These are phyloP conservation scores for Hippocampus zosterae DNA, from an alignment of 2,113 vertebrate genomes.

Conservation along the genomic window DNA sequence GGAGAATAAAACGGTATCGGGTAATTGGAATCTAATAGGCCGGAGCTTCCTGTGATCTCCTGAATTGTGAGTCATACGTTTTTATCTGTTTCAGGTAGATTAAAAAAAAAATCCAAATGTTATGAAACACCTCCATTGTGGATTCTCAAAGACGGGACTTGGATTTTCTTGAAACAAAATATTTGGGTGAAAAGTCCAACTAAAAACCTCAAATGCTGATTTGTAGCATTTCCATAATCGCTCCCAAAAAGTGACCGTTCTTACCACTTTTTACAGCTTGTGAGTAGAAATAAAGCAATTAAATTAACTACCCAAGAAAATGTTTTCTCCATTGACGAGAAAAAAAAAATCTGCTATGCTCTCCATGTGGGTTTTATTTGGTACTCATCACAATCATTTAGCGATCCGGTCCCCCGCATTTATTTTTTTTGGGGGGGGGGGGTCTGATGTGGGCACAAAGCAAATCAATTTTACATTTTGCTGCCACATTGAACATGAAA, in stretches of 20 bases:
- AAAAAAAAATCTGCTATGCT: neutral
- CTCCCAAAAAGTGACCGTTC: neutral
- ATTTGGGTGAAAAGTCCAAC: neutral
- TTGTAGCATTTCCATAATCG: neutral
- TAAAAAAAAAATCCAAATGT: neutral
- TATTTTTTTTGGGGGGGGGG: neutral
- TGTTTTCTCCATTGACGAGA: neutral
- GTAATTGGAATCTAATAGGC: neutral
- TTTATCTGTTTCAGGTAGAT: neutral
- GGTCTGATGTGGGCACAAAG: conserved; percentile 27
- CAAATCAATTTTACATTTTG: conserved; percentile 67
- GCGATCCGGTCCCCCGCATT: neutral
- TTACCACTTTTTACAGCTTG: neutral
- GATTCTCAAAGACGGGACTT: neutral
- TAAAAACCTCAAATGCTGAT: neutral
- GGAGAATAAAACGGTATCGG: neutral
- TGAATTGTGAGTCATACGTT: neutral
- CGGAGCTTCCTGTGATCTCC: neutral
- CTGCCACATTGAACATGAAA: conserved; percentile 66
- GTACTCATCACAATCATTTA: neutral
- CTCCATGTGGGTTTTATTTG: neutral
- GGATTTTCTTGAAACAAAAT: neutral
- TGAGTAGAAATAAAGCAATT: neutral
- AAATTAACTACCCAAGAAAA: neutral
- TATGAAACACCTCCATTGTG: neutral